Conservation (phyloP, 2,888 invertebrate genomes). For the Chesias legatella region DNA sequence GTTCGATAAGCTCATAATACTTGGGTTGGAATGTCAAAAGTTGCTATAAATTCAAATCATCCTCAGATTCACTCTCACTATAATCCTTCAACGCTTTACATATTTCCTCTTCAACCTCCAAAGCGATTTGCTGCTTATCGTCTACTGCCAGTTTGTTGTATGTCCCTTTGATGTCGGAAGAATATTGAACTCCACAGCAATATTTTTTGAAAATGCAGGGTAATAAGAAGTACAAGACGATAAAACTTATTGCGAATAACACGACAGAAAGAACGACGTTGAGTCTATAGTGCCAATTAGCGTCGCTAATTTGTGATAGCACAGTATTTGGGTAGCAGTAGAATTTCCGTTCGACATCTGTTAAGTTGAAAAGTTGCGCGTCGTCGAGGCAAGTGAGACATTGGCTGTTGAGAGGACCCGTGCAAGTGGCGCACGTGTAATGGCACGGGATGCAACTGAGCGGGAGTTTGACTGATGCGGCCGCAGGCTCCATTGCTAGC, state of each 20-base stretch:
- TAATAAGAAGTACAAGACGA: conserved; percentile 48
- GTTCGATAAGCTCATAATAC: conserved; percentile 53
- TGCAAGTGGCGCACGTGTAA: conserved; percentile 86
- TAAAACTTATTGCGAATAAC: conserved; percentile 49
- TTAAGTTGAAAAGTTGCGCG: conserved; percentile 73
- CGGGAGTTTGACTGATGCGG: conserved; percentile 45
- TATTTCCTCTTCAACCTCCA: conserved; percentile 69
- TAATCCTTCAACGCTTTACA: conserved; percentile 61
- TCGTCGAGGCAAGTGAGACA: conserved; percentile 85
- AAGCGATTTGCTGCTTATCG: conserved; percentile 60
- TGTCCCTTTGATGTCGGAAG: conserved; percentile 53
- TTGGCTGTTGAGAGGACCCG: conserved; percentile 84
- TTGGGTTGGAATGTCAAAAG: conserved; percentile 45
- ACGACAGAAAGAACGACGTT: conserved; percentile 62
- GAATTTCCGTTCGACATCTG: conserved; percentile 58
- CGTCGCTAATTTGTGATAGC: conserved; percentile 61
- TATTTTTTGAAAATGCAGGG: conserved; percentile 49
- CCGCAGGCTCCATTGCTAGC: conserved; percentile 55
- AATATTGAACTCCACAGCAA: conserved; percentile 51
- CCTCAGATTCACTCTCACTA: conserved; percentile 68
- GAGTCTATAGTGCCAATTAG: conserved; percentile 68
- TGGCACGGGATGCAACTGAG: conserved; percentile 84
- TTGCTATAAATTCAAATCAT: conserved; percentile 66
- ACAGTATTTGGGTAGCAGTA: conserved; percentile 77
- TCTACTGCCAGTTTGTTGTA: conserved; percentile 67